Evolutionary conservation across 2,888 invertebrate species (phyloP), one percentile per base, ranked within the genome.

Genomic region (Ormyrus pomaceus): DNA sequence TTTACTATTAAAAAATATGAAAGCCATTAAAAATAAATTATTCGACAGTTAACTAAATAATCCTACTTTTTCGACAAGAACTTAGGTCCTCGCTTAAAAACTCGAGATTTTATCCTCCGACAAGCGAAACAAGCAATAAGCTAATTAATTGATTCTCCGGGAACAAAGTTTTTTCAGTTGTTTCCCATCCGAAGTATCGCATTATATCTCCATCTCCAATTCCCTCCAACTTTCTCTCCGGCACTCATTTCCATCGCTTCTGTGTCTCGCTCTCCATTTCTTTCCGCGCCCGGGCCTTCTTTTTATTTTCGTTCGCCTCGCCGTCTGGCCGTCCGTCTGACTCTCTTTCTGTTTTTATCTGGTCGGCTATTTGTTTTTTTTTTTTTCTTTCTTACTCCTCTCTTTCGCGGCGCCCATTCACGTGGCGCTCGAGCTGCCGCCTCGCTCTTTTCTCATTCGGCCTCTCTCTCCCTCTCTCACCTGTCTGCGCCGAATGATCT

Each of bases 281-380:
- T 11, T 7, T 59, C 11, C 10, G 3, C n/a, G 7, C 50, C 7
- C 62, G 13, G 11, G 11, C 19, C 6, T 34, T 10, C n/a, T 5
- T 62, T 77, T 61, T 58, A 55, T 77, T 65, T 74, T 46, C 34
- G 34, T 34, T 34, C 4, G 4, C 45, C 71, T 45, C 46, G 58
- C 51, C 51, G 71, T 77, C 77, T 55, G 68, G 19, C 61, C 66
- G 65, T 70, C 53, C 53, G 55, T 80, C 75, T 69, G 61, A 62
- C 58, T 73, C 72, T 53, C 53, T 45, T 62, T 68, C 77, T 58
- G 55, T 61, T 76, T 61, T 64, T 65, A 77, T 72, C 55, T 71
- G 58, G 48, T 70, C 70, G 19, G 0, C 48, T 64, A 65, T 66
- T 65, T 64, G 45, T 65, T 59, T 19, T 34, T 34, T 34, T 51